Evolutionary conservation across 1,140 invertebrate species (phyloP), one percentile per base, ranked within the genome.

Genomic region (Drosophila lini): DNA sequence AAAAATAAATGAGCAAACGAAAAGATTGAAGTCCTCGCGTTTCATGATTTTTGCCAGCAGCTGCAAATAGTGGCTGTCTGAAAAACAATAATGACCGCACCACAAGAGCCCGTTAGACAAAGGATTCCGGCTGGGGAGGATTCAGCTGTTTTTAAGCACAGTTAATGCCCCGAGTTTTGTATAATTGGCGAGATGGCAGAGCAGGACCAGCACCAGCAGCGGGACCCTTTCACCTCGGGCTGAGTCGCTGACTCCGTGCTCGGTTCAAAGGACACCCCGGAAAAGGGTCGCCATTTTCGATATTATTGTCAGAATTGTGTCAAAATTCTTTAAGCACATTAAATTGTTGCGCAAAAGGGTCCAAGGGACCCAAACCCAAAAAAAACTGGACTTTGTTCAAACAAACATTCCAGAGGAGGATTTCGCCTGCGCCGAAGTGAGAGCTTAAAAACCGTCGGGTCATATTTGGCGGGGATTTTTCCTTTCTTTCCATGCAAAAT

Each of bases 281-380:
- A 47, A 61, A 85, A 78, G 74, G 82, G 79, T 85, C 82, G 61
- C 55, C 34, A 13, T 55, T 53, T 67, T 57, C 61, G 64, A 79
- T 78, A 68, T 73, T 61, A 78, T 82, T 78, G 52, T 73, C 63
- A 48, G 59, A 84, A 85, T 81, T 78, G 78, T 86, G 82, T 81
- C 53, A 70, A 73, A 88, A 88, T 82, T 69, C 83, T 61, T 86
- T 69, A 82, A 88, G 68, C 70, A 48, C 58, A 88, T 77, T 69
- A 64, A 88, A 82, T 80, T 70, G 65, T 60, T 62, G 45, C 13
- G 31, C 55, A 48, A 69, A 75, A 60, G 16, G 55, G 44, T 59
- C 15, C 36, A 25, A n/a, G 1, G 8, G 28, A 36, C 10, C 32
- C 13, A 42, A 55, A 10, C 38, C 11, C 8, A 44, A 38, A 63